Evolutionary conservation across 2,113 vertebrate genomes (phyloP).

Genomic region (Atherinomorus stipes): DNA sequence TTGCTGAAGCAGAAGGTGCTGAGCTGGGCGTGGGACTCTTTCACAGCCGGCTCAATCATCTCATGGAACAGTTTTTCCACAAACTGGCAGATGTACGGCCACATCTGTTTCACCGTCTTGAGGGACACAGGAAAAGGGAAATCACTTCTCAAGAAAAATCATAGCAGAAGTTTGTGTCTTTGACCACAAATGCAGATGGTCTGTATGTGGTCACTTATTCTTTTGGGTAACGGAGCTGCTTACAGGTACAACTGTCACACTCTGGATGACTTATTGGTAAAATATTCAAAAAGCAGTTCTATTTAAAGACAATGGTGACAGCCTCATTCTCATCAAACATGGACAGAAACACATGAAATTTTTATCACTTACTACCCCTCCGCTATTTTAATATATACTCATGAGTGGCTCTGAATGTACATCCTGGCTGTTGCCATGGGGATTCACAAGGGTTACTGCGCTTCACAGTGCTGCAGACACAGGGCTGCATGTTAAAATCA

Average conservation of each 20-base stretch:
- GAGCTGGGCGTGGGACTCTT: constrained; percentile 91
- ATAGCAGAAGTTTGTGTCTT: too few species aligned
- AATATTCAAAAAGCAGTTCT: constrained; percentile 36
- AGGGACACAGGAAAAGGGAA: constrained; percentile 7
- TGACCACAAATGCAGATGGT: too few species aligned
- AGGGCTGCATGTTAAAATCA: constrained; percentile 33
- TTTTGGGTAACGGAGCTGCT: background rate
- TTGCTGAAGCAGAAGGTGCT: constrained; percentile 96
- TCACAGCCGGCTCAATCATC: constrained; percentile 95
- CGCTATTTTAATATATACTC: background rate
- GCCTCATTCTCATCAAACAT: constrained; percentile 10
- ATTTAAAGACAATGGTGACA: constrained; percentile 23
- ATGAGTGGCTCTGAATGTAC: constrained; percentile 22
- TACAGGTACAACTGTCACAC: background rate
- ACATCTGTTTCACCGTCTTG: constrained; percentile 96
- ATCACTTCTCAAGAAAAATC: too few species aligned
- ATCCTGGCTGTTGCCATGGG: constrained; percentile 47
- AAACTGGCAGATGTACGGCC: constrained; percentile 95
- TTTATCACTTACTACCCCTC: constrained; percentile 6
- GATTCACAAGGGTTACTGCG: constrained; percentile 36
- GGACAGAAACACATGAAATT: constrained; percentile 7
- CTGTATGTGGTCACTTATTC: too few species aligned
- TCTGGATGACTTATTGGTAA: constrained; percentile 3
- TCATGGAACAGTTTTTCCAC: constrained; percentile 95
- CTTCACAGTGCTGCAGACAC: constrained; percentile 19